Evolutionary conservation across 2,888 invertebrate species (phyloP).

Genomic region (Fragum sueziense): DNA sequence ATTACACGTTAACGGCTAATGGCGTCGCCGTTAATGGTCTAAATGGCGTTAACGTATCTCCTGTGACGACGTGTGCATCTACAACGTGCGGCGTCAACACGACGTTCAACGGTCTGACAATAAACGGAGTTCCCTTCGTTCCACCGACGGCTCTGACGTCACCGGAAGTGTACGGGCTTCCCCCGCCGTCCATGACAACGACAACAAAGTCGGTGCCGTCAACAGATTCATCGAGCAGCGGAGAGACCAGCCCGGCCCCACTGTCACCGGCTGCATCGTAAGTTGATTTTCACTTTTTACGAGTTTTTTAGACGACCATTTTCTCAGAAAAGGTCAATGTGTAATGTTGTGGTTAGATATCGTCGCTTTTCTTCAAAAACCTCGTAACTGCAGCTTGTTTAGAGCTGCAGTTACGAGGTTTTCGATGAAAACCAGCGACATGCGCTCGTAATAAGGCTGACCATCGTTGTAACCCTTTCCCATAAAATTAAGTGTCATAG

Average conservation of each 20-base stretch:
- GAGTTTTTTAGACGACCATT: too few species aligned
- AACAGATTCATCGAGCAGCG: conserved; percentile 53
- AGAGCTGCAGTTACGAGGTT: too few species aligned
- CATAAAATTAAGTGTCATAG: too few species aligned
- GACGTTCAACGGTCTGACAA: conserved; percentile 34
- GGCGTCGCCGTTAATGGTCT: conserved; percentile 28
- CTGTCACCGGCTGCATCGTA: conserved; percentile 59
- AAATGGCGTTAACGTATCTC: conserved; percentile 28
- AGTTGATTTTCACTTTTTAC: conserved; percentile 26
- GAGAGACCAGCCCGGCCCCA: conserved; percentile 54
- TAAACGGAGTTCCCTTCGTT: conserved; percentile 43
- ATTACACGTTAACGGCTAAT: conserved; percentile 35
- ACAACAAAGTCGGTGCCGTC: conserved; percentile 39
- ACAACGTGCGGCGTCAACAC: conserved; percentile 26
- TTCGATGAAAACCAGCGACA: too few species aligned
- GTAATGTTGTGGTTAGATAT: too few species aligned
- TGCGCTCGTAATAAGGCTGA: too few species aligned
- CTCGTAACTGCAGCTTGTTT: too few species aligned
- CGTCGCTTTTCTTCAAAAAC: too few species aligned
- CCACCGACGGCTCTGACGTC: conserved; percentile 50
- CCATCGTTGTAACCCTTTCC: too few species aligned
- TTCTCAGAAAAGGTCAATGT: too few species aligned
- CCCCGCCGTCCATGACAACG: conserved; percentile 31
- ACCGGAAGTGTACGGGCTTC: conserved; percentile 53
- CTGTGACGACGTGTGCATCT: conserved; percentile 36